Percentiles rank a stretch among this genome's conserved stretches.
Conservation (phyloP, 2,113 vertebrate genomes). For the Tiliqua scincoides region DNA sequence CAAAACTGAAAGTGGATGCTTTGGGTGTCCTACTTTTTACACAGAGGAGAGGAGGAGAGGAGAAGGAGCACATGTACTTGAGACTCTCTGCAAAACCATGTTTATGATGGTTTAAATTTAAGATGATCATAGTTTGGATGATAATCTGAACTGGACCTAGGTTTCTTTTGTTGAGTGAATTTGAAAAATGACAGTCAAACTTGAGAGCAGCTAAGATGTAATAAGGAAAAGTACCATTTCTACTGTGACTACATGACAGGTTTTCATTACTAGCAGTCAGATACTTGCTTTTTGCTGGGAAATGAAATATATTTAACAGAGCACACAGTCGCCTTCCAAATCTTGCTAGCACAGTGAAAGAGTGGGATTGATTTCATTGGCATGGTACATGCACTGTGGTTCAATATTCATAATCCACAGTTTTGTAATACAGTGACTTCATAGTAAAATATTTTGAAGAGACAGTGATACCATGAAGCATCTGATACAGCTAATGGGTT, state of each 20-base stretch:
- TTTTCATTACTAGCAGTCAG: neutral
- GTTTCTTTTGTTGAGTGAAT: neutral
- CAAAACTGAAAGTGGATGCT: too few relatives aligned
- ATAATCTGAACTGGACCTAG: neutral
- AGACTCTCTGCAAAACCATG: too few relatives aligned
- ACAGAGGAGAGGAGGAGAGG: too few relatives aligned
- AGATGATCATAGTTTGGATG: neutral
- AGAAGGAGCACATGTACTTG: too few relatives aligned
- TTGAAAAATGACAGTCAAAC: neutral
- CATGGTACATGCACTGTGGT: conserved; percentile 58
- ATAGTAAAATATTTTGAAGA: conserved; percentile 78
- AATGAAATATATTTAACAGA: conserved; percentile 36
- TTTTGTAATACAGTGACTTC: conserved; percentile 70
- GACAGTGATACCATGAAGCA: conserved; percentile 71
- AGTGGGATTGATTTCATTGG: conserved; percentile 51
- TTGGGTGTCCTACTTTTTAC: too few relatives aligned
- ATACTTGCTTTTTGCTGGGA: conserved; percentile 12
- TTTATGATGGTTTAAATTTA: too few relatives aligned
- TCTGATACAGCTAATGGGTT: conserved; percentile 83
- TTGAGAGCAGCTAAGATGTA: neutral
- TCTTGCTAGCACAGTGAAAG: conserved; percentile 49
- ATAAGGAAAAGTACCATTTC: conserved; percentile 1
- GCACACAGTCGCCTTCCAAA: conserved; percentile 25
- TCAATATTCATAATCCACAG: conserved; percentile 77
- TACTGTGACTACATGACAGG: neutral